These are phyloP conservation scores for Ceratothoa steindachneri DNA, from an alignment of 2,888 invertebrate genomes.

Conservation along the genomic window DNA sequence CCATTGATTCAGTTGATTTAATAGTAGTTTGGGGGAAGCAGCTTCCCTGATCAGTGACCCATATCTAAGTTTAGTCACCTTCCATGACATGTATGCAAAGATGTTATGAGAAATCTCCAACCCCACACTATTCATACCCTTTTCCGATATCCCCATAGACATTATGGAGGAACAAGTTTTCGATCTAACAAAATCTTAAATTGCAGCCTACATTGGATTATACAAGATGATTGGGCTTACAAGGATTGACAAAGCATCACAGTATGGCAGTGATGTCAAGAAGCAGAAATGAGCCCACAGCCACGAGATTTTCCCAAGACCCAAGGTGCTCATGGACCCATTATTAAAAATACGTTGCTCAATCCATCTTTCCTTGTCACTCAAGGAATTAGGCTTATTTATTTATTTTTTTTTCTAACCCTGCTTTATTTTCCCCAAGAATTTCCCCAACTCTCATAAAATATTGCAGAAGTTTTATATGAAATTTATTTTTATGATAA, in stretches of 20 bases:
- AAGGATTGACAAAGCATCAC: constrained; percentile 42
- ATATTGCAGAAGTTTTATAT: no score
- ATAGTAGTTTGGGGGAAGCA: no score
- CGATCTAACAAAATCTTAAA: no score
- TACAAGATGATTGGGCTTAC: constrained; percentile 47
- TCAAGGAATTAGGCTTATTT: neutral
- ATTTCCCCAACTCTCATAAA: no score
- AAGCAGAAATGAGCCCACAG: neutral
- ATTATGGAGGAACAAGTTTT: no score
- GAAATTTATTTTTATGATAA: neutral
- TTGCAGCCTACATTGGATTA: constrained; percentile 39
- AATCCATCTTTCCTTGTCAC: neutral
- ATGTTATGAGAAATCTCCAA: no score
- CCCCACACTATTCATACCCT: no score
- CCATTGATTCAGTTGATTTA: no score
- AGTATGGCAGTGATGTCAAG: constrained; percentile 27
- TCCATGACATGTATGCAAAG: no score
- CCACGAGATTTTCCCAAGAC: neutral
- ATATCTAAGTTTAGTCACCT: no score
- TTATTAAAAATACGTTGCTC: neutral
- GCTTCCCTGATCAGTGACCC: no score
- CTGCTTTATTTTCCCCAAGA: neutral
- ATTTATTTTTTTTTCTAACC: neutral
- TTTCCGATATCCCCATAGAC: no score
- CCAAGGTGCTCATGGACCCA: neutral